Conservation (phyloP, 1,140 invertebrate genomes). For the Aethina tumida region DNA sequence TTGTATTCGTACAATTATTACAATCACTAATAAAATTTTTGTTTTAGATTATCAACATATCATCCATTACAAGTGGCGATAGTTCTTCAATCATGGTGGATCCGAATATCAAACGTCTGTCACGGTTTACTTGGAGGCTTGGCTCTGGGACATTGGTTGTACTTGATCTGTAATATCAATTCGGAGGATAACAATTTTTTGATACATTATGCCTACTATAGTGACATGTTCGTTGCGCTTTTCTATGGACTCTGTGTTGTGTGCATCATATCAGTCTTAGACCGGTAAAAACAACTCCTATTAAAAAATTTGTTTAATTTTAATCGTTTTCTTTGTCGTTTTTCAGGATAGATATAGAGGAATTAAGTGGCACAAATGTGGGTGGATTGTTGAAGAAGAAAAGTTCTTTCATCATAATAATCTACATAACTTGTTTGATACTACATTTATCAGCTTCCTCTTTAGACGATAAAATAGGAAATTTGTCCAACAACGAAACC, state of each 20-base stretch:
- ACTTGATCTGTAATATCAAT: slow-evolving; percentile 26
- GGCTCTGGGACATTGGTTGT: slow-evolving; percentile 31
- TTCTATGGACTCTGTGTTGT: slow-evolving; percentile 31
- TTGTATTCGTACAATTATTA: neutral
- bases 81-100: slow-evolving; percentile 30
- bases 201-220: slow-evolving; percentile 32
- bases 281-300: slow-evolving; percentile 25
- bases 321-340: neutral
- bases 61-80: slow-evolving; percentile 28
- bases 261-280: slow-evolving; percentile 34
- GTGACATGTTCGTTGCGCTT: slow-evolving; percentile 30
- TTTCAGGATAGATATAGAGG: slow-evolving; percentile 31
- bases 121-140: slow-evolving; percentile 33
- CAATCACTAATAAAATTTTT: slow-evolving; percentile 2
- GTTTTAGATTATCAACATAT: slow-evolving; percentile 12
- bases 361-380: slow-evolving; percentile 17
- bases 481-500: slow-evolving; percentile 2
- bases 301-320: neutral
- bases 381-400: slow-evolving; percentile 29
- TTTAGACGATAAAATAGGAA: slow-evolving; percentile 30
- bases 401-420: slow-evolving; percentile 27
- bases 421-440: slow-evolving; percentile 27
- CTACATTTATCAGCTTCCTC: slow-evolving; percentile 29
- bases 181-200: slow-evolving; percentile 26
- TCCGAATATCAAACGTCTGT: slow-evolving; percentile 29